Evolutionary conservation across 2,797 vertebrate genomes (phyloP).

Genomic region (Podargus strigoides): DNA sequence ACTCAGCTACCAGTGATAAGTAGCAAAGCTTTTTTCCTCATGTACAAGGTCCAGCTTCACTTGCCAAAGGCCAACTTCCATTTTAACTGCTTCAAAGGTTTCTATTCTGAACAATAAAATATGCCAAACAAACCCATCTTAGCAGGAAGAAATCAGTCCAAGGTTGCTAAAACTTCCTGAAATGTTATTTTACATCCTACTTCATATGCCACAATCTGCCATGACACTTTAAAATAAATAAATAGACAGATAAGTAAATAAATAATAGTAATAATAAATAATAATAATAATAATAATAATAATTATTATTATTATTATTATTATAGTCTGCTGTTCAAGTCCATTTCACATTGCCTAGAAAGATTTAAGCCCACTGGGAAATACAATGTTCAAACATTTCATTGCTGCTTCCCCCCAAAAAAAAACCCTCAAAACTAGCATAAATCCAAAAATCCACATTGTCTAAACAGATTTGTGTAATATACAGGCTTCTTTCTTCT

Average conservation of each 20-base stretch:
- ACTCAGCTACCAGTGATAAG: not conserved
- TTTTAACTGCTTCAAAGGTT: not conserved
- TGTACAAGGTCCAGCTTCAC: not conserved
- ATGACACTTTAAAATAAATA: not conserved
- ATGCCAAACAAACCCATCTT: not conserved
- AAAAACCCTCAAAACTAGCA: not conserved
- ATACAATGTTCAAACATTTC: not conserved
- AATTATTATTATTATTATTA: too few relatives aligned
- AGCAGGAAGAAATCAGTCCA: not conserved
- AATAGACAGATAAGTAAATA: too few relatives aligned
- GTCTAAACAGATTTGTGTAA: not conserved
- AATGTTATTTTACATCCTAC: not conserved
- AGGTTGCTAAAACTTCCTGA: not conserved
- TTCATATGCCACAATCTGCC: not conserved
- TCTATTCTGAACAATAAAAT: not conserved
- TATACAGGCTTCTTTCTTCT: not conserved
- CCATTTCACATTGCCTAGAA: not conserved
- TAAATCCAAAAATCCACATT: not conserved
- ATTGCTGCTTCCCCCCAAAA: not conserved
- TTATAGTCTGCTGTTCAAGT: not conserved
- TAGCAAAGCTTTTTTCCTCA: not conserved
- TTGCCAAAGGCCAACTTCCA: conserved; percentile 7
- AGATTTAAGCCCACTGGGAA: not conserved
- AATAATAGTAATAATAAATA: not conserved
- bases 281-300: not conserved